Conservation (phyloP, 2,888 invertebrate genomes). For the Heliconius sara region DNA sequence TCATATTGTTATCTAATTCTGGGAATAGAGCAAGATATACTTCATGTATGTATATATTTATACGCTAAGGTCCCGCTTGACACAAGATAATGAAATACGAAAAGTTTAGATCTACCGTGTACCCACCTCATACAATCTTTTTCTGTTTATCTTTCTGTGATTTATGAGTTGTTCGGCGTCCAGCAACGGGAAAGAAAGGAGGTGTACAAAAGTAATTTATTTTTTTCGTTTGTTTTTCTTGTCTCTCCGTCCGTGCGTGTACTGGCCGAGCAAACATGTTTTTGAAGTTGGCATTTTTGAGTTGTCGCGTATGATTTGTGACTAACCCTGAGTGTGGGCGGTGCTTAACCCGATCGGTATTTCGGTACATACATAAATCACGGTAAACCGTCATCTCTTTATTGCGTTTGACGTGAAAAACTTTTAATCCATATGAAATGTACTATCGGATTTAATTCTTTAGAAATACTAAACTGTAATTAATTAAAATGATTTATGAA, state of each 20-base stretch:
- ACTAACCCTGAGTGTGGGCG: constrained; percentile 77
- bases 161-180: constrained; percentile 82
- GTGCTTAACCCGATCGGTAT: constrained; percentile 81
- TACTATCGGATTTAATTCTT: neutral
- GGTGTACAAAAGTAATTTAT: constrained; percentile 84
- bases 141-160: constrained; percentile 84
- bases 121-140: constrained; percentile 83
- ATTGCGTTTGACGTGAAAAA: constrained; percentile 50
- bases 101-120: constrained; percentile 82
- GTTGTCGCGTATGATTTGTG: constrained; percentile 82
- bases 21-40: constrained; percentile 66
- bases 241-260: constrained; percentile 80
- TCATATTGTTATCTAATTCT: constrained; percentile 62
- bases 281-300: constrained; percentile 84
- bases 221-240: constrained; percentile 83
- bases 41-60: constrained; percentile 52
- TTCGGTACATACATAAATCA: constrained; percentile 72
- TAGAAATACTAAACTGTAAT: neutral
- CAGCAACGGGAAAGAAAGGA: constrained; percentile 83
- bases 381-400: constrained; percentile 53
- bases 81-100: constrained; percentile 81
- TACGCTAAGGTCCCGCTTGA: constrained; percentile 69
- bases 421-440: constrained; percentile 29
- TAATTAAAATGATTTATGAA: neutral
- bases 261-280: constrained; percentile 81